Conservation (phyloP, 2,113 vertebrate species). For the Anguilla japonica region DNA sequence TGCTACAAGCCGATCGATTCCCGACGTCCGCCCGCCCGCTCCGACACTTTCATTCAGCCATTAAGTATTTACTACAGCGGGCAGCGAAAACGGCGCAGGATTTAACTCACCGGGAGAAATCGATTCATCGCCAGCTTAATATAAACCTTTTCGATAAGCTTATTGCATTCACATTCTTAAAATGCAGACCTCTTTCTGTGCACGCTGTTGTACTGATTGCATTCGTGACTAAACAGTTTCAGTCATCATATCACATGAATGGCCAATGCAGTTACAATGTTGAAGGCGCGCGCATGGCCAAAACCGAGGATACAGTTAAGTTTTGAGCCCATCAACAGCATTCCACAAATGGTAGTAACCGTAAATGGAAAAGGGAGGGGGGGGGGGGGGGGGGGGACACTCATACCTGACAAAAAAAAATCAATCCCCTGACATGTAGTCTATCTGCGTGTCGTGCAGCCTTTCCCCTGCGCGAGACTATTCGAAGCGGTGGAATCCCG, state of each 20-base stretch:
- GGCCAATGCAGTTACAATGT: background rate
- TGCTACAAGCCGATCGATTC: background rate
- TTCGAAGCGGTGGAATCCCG: background rate
- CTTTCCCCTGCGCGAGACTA: background rate
- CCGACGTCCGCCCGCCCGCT: background rate
- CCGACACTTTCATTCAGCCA: constrained; percentile 1
- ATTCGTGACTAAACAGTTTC: background rate
- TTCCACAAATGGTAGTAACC: background rate
- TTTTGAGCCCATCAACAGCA: background rate
- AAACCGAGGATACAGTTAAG: background rate
- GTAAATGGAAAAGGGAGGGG: background rate
- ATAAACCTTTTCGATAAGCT: background rate
- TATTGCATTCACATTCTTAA: background rate
- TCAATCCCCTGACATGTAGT: background rate
- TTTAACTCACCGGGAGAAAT: background rate
- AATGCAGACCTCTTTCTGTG: background rate
- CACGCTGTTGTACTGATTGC: background rate
- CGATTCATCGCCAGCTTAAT: background rate
- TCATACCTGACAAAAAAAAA: background rate
- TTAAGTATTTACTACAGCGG: constrained; percentile 1
- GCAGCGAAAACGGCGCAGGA: no score
- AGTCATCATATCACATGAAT: background rate
- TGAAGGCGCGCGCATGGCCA: background rate
- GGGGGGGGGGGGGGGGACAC: background rate
- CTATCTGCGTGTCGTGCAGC: background rate